Base-by-base conservation (phyloP, 2,888 invertebrate genomes). In the Strigamia maritima region DNA sequence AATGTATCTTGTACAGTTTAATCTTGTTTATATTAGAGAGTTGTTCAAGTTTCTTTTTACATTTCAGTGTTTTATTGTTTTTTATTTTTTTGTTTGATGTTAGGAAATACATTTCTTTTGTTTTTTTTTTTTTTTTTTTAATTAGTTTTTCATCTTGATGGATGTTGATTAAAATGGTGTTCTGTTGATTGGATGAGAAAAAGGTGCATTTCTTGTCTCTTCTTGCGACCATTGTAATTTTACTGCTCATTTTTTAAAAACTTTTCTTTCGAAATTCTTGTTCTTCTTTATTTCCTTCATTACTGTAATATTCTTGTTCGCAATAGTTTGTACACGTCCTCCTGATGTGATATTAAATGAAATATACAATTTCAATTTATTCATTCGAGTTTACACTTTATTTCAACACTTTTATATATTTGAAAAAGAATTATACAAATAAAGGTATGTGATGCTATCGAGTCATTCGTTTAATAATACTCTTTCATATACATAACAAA, bases 311-410 rank as follows among this genome's bases (percentile, higher is more conserved):
- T 26, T 26, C 70, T 70, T 70, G 70, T 26, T 70, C 70, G 28
- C 70, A 70, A 70, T 70, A 70, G 70, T 70, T 70, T 70, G 70
- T 70, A 70, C 70, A 70, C 70, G 70, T 70, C 70, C 70, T 70
- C 70, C 70, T 70, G 28, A 70, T 70, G 70, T 70, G 70, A 70
- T 70, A 70, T 70, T 70, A 70, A 70, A 70, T 28, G 28, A 28
- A 70, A 70, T 70, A 26, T 26, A 70, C 70, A 70, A 70, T 70
- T 70, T 70, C 70, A 70, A 28, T 70, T 28, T 28, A 70, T 70
- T 54, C 19, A n/a, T 54, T 54, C 19, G 54, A n/a, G 54, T 70
- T 70, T 70, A 14, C 28, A 16, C 28, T 70, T 28, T 70, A 26
- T 70, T 70, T 26, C 14, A 12, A 26, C 22, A 26, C 26, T 70